A percentile compares a stretch with the other conserved stretches of the same genome.
Conservation (phyloP, 2,888 invertebrate species). For the Noctua comes region DNA sequence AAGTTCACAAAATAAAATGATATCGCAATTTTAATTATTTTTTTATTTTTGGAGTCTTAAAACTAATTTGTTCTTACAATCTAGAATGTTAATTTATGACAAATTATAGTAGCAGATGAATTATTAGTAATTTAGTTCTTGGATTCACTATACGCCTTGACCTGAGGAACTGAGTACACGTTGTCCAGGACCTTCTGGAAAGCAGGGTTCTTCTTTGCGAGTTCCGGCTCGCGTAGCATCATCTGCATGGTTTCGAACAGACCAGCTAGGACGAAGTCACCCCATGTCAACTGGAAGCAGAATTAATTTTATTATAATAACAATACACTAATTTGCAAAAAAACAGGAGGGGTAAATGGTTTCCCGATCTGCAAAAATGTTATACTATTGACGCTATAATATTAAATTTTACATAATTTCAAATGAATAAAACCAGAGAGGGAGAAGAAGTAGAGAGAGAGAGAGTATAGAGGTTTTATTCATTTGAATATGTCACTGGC, state of each 20-base stretch:
- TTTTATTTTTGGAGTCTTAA: background rate
- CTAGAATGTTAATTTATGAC: background rate
- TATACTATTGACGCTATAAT: too few relatives aligned
- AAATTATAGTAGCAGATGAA: background rate
- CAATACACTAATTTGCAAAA: background rate
- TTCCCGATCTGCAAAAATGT: background rate
- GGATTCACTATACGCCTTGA: slow-evolving; percentile 71
- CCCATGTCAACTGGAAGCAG: slow-evolving; percentile 74
- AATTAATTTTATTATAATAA: background rate
- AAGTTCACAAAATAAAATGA: background rate
- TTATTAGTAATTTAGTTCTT: background rate
- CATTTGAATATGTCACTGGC: background rate
- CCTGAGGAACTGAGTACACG: slow-evolving; percentile 69
- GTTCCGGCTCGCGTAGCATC: slow-evolving; percentile 68
- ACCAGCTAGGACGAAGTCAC: slow-evolving; percentile 71
- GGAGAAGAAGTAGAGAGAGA: too few relatives aligned
- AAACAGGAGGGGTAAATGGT: background rate
- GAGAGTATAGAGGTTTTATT: background rate
- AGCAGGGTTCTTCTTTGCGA: slow-evolving; percentile 77
- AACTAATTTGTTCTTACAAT: background rate
- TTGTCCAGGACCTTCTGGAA: slow-evolving; percentile 72
- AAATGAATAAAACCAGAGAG: too few relatives aligned
- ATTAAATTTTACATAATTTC: too few relatives aligned
- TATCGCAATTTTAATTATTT: background rate
- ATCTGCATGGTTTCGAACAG: slow-evolving; percentile 67